phyloP scores from a whole-genome alignment of 2,113 vertebrate genomes.

The Notothenia coriiceps region DNA sequence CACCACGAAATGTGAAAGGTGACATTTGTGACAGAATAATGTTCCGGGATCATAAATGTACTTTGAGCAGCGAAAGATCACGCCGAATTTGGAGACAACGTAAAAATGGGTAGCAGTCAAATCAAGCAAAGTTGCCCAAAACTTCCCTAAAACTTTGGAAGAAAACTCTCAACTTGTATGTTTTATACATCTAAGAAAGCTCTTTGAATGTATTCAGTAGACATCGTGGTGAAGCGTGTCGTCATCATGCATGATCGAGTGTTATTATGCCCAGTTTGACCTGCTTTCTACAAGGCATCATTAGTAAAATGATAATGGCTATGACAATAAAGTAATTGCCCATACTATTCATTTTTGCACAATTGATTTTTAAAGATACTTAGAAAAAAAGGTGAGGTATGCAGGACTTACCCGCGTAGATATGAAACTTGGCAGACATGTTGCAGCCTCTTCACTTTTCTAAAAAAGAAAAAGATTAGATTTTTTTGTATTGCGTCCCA shows the following conservation, averaged over 20 bases:
- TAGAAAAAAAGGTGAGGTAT: conserved; percentile 13
- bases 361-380: conserved; percentile 54
- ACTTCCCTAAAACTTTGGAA: conserved; percentile 9
- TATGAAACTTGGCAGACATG: conserved; percentile 7
- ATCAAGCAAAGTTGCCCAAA: not conserved
- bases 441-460: not conserved
- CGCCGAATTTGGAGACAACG: conserved; percentile 10
- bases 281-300: conserved; percentile 11
- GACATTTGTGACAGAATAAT: conserved; percentile 54
- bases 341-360: conserved; percentile 29
- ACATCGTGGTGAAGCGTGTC: not conserved
- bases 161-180: not conserved
- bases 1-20: conserved; percentile 28
- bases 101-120: not conserved
- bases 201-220: not conserved
- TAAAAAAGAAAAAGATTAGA: too few relatives aligned
- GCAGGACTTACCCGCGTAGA: conserved; percentile 11
- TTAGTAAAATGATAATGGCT: conserved; percentile 2
- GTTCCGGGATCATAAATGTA: conserved; percentile 37
- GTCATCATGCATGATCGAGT: not conserved
- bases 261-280: conserved; percentile 11
- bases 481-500: not conserved
- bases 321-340: conserved; percentile 41
- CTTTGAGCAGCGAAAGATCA: conserved; percentile 28
- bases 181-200: not conserved